Percentiles rank a stretch among this genome's conserved stretches.
phyloP scores from a whole-genome alignment of 1,140 invertebrate genomes.

The Zaprionus ghesquierei region DNA sequence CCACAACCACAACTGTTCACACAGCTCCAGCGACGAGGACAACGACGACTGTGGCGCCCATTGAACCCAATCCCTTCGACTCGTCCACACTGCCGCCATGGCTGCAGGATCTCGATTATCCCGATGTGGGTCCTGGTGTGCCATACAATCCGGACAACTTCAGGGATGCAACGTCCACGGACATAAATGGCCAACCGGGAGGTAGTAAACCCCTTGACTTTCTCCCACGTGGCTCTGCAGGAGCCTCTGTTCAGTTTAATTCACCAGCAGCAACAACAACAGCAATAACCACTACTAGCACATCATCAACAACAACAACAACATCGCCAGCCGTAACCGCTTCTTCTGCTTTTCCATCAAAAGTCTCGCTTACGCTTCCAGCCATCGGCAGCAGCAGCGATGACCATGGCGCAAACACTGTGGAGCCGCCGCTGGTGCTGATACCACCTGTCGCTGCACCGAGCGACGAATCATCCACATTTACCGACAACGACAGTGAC shows the following conservation, averaged over 20 bases:
- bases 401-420: conserved; percentile 25
- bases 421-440: conserved; percentile 62
- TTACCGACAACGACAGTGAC: conserved; percentile 1
- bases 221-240: conserved; percentile 44
- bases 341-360: conserved; percentile 77
- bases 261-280: conserved; percentile 14
- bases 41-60: conserved; percentile 7
- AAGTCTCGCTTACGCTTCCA: conserved; percentile 79
- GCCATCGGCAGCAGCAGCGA: conserved; percentile 32
- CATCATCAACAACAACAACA: conserved; percentile 1
- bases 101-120: conserved; percentile 75
- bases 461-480: conserved; percentile 23
- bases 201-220: conserved; percentile 58
- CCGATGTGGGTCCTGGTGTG: conserved; percentile 78
- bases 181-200: conserved; percentile 17
- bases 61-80: conserved; percentile 69
- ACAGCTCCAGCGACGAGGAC: conserved; percentile 50
- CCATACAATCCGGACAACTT: conserved; percentile 72
- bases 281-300: conserved; percentile 7
- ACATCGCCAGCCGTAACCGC: conserved; percentile 8
- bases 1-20: conserved; percentile 31
- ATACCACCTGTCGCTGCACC: conserved; percentile 49
- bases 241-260: conserved; percentile 11
- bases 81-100: conserved; percentile 73
- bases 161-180: conserved; percentile 20